These are phyloP conservation scores for Neelides sp. DNA, from an alignment of 1,140 invertebrate species.

Conservation along the genomic window DNA sequence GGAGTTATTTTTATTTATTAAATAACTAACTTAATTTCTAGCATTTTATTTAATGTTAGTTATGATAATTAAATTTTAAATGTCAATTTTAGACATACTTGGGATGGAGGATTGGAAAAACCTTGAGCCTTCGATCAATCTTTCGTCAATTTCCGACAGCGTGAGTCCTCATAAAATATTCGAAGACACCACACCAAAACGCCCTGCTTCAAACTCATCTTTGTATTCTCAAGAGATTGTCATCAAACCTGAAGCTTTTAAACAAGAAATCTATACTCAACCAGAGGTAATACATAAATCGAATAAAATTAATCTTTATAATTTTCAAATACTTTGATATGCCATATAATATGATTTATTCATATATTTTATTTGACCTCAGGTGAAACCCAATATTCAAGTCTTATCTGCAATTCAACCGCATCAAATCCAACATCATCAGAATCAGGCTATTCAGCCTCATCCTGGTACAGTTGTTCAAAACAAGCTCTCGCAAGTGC, in stretches of 20 bases:
- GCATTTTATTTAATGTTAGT: background rate
- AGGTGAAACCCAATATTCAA: background rate
- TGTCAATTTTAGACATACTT: constrained; percentile 11
- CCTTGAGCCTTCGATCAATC: constrained; percentile 19
- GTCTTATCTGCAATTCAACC: background rate
- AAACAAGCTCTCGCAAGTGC: no score
- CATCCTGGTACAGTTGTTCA: background rate
- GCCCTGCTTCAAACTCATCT: constrained; percentile 1
- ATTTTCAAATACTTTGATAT: background rate
- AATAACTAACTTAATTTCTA: background rate
- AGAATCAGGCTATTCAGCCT: constrained; percentile 4
- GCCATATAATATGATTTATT: background rate
- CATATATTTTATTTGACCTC: background rate
- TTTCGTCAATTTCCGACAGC: background rate
- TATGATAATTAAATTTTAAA: background rate
- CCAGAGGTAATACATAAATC: no score
- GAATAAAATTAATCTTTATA: background rate
- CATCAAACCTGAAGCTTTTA: background rate
- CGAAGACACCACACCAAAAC: background rate
- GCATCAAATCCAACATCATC: background rate
- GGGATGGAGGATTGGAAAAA: constrained; percentile 24
- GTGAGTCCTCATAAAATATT: background rate
- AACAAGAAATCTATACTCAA: background rate
- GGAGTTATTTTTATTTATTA: background rate
- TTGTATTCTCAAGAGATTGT: constrained; percentile 2